These are phyloP conservation scores for Buteo buteo DNA, from an alignment of 2,113 vertebrate species.

Conservation along the genomic window DNA sequence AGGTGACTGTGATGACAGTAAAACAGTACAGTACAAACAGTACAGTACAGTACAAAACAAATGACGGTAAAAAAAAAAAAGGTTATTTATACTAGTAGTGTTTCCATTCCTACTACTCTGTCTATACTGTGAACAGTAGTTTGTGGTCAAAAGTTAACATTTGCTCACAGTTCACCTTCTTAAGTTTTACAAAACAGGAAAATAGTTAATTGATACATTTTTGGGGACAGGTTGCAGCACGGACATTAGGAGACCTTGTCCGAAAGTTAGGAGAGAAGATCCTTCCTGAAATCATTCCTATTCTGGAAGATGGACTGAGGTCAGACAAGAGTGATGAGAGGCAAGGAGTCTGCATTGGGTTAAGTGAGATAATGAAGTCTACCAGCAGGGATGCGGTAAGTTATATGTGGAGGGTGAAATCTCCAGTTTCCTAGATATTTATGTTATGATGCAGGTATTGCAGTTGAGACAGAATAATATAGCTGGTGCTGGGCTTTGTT, in stretches of 20 bases:
- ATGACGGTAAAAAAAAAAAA: no score
- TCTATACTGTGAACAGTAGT: not conserved
- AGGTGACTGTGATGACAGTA: not conserved
- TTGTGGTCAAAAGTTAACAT: not conserved
- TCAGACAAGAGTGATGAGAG: slow-evolving; percentile 96
- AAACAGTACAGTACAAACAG: not conserved
- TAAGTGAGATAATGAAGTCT: slow-evolving; percentile 99
- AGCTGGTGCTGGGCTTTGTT: not conserved
- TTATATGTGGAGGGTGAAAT: not conserved
- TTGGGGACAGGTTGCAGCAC: slow-evolving; percentile 86
- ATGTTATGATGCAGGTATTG: not conserved
- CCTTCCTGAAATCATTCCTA: slow-evolving; percentile 97
- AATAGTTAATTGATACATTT: not conserved
- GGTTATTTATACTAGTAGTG: not conserved
- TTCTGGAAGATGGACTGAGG: slow-evolving; percentile 91
- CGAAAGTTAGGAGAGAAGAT: slow-evolving; percentile 98
- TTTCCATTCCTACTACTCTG: not conserved
- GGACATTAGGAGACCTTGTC: slow-evolving; percentile 94
- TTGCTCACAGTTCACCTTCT: not conserved
- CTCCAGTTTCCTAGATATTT: not conserved
- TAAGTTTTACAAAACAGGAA: not conserved
- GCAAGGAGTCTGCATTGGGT: slow-evolving; percentile 95
- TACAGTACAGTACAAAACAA: no score
- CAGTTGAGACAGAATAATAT: not conserved
- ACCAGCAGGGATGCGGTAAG: slow-evolving; percentile 96